Percentiles rank a stretch among this genome's conserved stretches.
Conservation (phyloP, 2,113 vertebrate species). For the Lycaon pictus region DNA sequence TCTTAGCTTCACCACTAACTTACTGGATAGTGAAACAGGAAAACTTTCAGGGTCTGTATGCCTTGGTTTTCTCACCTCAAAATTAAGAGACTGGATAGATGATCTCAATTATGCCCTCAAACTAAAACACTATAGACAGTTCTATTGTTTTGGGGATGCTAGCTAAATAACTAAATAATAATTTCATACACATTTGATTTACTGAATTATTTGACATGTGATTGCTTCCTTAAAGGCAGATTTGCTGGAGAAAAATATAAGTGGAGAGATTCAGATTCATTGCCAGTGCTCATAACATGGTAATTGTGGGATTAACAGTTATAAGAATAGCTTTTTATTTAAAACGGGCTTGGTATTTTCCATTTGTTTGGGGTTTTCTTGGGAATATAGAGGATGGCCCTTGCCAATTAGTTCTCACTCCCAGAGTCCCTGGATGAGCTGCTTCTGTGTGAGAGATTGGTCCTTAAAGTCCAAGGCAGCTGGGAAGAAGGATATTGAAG, state of each 20-base stretch:
- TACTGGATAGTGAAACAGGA: background rate
- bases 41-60: background rate
- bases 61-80: constrained; percentile 11
- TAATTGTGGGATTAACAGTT: constrained; percentile 43
- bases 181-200: constrained; percentile 28
- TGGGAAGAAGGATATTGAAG: background rate
- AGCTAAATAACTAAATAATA: background rate
- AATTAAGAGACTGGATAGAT: background rate
- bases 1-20: background rate
- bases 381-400: background rate
- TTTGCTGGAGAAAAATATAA: constrained; percentile 47
- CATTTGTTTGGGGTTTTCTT: constrained; percentile 51
- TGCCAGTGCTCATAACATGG: background rate
- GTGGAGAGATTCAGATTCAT: background rate
- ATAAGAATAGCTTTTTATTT: constrained; percentile 45
- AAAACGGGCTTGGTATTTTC: constrained; percentile 59
- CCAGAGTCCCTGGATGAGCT: background rate
- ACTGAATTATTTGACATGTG: constrained; percentile 43
- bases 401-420: constrained; percentile 37
- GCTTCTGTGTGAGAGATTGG: constrained; percentile 28
- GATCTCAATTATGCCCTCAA: background rate
- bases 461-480: background rate
- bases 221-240: constrained; percentile 54
- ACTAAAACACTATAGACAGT: background rate
- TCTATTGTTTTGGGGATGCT: background rate